phyloP scores from a whole-genome alignment of 2,113 vertebrate species.

The Heterochromis multidens region DNA sequence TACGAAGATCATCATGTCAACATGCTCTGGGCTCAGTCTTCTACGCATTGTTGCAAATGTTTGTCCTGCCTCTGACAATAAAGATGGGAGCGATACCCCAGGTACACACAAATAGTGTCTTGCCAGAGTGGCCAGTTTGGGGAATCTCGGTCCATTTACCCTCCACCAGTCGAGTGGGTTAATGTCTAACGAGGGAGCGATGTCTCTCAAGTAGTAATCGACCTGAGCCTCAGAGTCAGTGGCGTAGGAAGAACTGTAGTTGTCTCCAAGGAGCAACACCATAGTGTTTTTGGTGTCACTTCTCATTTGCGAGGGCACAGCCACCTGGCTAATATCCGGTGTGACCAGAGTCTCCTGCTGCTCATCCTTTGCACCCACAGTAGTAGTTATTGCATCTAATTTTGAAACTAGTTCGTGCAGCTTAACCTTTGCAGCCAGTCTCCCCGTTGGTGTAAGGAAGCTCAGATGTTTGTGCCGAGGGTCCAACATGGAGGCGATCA shows the following conservation, averaged over 20 bases:
- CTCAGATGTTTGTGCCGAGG: conserved; percentile 68
- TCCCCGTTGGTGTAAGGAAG: conserved; percentile 49
- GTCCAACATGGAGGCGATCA: conserved; percentile 62
- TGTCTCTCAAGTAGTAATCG: conserved; percentile 66
- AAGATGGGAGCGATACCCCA: conserved; percentile 43
- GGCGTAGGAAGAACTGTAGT: conserved; percentile 61
- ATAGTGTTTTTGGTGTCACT: conserved; percentile 61
- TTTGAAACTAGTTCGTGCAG: conserved; percentile 61
- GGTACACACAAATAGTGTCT: conserved; percentile 58
- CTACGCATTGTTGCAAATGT: conserved; percentile 54
- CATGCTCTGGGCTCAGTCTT: conserved; percentile 51
- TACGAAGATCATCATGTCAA: conserved; percentile 63
- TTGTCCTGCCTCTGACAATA: conserved; percentile 51
- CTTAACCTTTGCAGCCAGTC: conserved; percentile 60
- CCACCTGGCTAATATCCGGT: conserved; percentile 30
- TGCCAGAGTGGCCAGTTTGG: conserved; percentile 55
- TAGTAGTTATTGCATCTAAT: conserved; percentile 13
- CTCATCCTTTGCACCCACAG: conserved; percentile 38
- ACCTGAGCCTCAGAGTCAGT: conserved; percentile 63
- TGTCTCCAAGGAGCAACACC: conserved; percentile 59
- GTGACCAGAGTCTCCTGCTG: conserved; percentile 48
- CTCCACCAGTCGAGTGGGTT: conserved; percentile 69
- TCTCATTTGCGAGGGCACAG: conserved; percentile 26
- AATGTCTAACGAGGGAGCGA: conserved; percentile 56
- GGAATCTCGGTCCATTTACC: conserved; percentile 57